Evolutionary conservation across 2,797 vertebrate species (phyloP).

Genomic region (Steatocranus sp.): DNA sequence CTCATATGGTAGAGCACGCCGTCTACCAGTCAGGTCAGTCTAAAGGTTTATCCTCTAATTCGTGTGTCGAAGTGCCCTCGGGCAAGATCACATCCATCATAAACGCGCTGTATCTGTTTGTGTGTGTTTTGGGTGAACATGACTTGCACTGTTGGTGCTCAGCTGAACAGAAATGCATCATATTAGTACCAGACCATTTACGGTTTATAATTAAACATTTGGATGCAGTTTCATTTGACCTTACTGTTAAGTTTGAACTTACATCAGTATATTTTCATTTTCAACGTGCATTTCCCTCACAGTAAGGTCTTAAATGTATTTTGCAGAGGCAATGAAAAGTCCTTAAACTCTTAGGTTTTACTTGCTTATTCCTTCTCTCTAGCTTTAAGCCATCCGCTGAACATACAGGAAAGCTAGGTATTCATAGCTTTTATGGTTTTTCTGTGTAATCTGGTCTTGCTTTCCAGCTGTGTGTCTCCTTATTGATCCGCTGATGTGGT

Average conservation of each 20-base stretch:
- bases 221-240: not conserved
- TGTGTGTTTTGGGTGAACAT: not conserved
- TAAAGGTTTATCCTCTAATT: not conserved
- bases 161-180: not conserved
- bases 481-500: constrained; percentile 11
- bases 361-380: not conserved
- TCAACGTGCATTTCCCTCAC: not conserved
- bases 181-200: not conserved
- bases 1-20: not conserved
- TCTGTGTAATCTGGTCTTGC: not conserved
- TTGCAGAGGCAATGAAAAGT: not conserved
- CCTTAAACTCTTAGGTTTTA: not conserved
- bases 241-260: not conserved
- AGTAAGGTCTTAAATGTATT: not conserved
- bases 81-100: not conserved
- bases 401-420: not conserved
- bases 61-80: not conserved
- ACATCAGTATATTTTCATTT: not conserved
- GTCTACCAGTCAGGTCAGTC: not conserved
- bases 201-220: not conserved
- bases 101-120: not conserved
- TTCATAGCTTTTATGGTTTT: not conserved
- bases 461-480: not conserved
- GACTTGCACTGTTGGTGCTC: not conserved
- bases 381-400: not conserved